Evolutionary conservation across 2,113 vertebrate genomes (phyloP).

Genomic region (Abramis brama): DNA sequence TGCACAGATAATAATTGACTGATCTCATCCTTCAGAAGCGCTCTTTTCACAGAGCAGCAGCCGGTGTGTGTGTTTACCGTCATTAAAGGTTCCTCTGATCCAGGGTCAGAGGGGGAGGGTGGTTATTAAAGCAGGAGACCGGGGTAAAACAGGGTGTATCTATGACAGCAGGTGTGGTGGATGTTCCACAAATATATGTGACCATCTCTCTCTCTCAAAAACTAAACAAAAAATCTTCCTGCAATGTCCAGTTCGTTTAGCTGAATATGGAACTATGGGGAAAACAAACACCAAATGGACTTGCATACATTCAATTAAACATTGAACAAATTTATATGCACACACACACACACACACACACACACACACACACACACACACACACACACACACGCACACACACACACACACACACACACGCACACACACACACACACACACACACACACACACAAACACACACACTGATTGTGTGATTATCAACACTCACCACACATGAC

Average conservation of each 20-base stretch:
- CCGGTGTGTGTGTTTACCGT: conserved; percentile 56
- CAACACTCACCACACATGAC: conserved; percentile 7
- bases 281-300: background rate
- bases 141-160: conserved; percentile 59
- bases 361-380: no score
- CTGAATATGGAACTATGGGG: background rate
- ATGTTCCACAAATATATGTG: conserved; percentile 56
- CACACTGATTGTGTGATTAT: background rate
- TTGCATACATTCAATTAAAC: background rate
- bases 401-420: no score
- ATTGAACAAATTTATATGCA: background rate
- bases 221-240: background rate
- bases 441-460: no score
- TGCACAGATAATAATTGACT: conserved; percentile 67
- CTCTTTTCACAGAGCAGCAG: background rate
- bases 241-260: background rate
- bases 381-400: no score
- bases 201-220: conserved; percentile 44
- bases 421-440: no score
- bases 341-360: background rate
- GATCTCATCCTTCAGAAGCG: conserved; percentile 51
- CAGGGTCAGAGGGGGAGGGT: conserved; percentile 52
- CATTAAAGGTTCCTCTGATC: conserved; percentile 69
- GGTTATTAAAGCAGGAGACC: conserved; percentile 64
- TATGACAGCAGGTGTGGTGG: conserved; percentile 69